Evolutionary conservation across 2,113 vertebrate species (phyloP).

Genomic region (Xiphophorus hellerii): DNA sequence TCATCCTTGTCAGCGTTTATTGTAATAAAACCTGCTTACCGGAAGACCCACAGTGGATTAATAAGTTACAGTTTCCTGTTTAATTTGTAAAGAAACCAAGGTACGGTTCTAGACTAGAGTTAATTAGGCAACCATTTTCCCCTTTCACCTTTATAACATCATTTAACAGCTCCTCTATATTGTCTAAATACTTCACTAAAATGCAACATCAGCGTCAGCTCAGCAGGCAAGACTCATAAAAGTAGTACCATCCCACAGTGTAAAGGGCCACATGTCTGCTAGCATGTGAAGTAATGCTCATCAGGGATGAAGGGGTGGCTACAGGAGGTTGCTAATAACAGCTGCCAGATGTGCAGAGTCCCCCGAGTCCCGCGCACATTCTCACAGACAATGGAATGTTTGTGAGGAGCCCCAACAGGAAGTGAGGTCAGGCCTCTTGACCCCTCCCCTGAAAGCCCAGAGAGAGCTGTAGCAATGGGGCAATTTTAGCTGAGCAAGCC

Average conservation of each 20-base stretch:
- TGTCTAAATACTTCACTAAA: background rate
- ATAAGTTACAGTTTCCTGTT: background rate
- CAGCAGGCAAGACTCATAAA: conserved; percentile 1
- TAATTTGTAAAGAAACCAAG: background rate
- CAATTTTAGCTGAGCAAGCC: conserved; percentile 40
- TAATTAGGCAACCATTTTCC: background rate
- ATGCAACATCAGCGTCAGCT: background rate
- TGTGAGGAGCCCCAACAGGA: conserved; percentile 82
- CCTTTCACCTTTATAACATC: background rate
- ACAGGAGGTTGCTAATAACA: conserved; percentile 77
- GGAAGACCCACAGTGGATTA: background rate
- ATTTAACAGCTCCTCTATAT: background rate
- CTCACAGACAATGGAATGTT: conserved; percentile 86
- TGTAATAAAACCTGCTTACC: background rate
- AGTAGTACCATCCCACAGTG: conserved; percentile 30
- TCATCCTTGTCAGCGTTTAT: background rate
- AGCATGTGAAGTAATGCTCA: conserved; percentile 45
- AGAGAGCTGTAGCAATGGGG: conserved; percentile 56
- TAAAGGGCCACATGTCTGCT: conserved; percentile 49
- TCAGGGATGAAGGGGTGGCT: conserved; percentile 16
- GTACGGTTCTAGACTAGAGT: background rate
- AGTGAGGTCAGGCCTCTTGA: conserved; percentile 83
- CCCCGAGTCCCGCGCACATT: conserved; percentile 76
- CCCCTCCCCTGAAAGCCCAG: conserved; percentile 69
- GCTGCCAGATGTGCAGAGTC: conserved; percentile 83